A percentile compares a stretch with the other conserved stretches of the same genome.
phyloP scores from a whole-genome alignment of 2,888 invertebrate genomes.

The Tenthredo livida region DNA sequence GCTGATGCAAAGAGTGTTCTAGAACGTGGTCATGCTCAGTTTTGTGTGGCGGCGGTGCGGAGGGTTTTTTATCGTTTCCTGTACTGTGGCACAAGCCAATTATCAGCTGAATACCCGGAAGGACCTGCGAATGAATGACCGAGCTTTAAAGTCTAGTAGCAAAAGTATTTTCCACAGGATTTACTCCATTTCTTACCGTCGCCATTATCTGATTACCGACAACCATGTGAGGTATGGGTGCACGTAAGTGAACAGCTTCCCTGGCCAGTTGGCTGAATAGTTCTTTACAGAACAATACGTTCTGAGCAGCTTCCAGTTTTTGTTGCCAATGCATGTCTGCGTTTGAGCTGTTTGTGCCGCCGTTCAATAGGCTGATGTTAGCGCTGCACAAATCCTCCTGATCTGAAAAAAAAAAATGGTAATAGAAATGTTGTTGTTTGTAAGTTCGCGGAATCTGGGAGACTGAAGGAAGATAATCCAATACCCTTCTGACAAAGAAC shows the following conservation, averaged over 20 bases:
- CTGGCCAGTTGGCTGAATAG: conserved; percentile 95
- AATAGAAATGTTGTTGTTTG: neutral
- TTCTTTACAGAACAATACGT: conserved; percentile 98
- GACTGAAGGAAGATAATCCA: neutral
- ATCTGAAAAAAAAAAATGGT: conserved; percentile 80
- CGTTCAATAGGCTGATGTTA: conserved; percentile 88
- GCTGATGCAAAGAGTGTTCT: conserved; percentile 96
- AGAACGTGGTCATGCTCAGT: conserved; percentile 97
- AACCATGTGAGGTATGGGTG: conserved; percentile 97
- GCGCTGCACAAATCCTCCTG: conserved; percentile 94
- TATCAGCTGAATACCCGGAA: conserved; percentile 95
- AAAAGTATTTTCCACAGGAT: neutral
- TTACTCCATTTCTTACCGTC: conserved; percentile 82
- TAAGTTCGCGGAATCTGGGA: neutral
- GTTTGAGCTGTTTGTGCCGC: conserved; percentile 86
- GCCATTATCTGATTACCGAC: conserved; percentile 98
- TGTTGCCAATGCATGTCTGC: conserved; percentile 95
- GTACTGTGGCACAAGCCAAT: conserved; percentile 95
- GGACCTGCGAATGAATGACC: conserved; percentile 80
- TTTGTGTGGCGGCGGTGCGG: conserved; percentile 79
- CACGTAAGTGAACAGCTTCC: conserved; percentile 96
- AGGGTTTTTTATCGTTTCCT: conserved; percentile 81
- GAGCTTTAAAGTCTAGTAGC: neutral
- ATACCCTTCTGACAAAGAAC: conserved; percentile 95
- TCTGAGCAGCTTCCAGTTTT: conserved; percentile 97